Base-by-base conservation (phyloP, 2,888 invertebrate genomes). In the Notocelia uddmanniana region DNA sequence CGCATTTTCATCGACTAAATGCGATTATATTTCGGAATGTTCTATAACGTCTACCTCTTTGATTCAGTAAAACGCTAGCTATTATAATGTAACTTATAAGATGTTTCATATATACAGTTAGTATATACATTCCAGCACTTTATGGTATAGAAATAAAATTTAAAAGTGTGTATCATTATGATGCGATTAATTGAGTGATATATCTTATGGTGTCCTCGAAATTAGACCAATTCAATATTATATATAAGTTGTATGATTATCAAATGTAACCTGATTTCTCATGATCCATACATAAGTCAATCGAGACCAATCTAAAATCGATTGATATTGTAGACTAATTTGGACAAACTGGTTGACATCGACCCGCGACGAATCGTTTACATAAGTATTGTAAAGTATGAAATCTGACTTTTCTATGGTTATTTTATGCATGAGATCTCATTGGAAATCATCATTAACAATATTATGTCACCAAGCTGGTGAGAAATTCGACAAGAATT, bases 371-470 rank as follows among this genome's bases (percentile, higher is more conserved):
- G n/a, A 55, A 67, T 67, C 67, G 54, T 72, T 72, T 72, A 71
- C 34, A 57, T 71, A 70, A 70, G 68, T n/a, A n/a, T n/a, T n/a
- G n/a, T n/a, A n/a, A n/a, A n/a, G n/a, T 59, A 54, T 45, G 62
- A 68, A 58, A 58, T 69, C 21, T 26, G 19, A 62, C 18, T 48
- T 69, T 21, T 68, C 48, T 63, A 69, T 23, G 69, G 63, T 45
- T 50, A 57, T 67, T 72, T 72, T 72, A 67, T 72, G 67, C 71
- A 54, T 31, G 15, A 54, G 34, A 9, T 60, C 55, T 48, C 26
- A 45, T 19, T 58, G 26, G 54, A n/a, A 15, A 48, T 34, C 59
- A 72, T 67, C 34, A 72, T 72, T 48, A 72, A 41, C 54, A 58
- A 54, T 60, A 60, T 67, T 60, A 67, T 67, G 67, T 67, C 71